Evolutionary conservation across 2,888 invertebrate genomes (phyloP).

Genomic region (Dicyrtomina minuta): DNA sequence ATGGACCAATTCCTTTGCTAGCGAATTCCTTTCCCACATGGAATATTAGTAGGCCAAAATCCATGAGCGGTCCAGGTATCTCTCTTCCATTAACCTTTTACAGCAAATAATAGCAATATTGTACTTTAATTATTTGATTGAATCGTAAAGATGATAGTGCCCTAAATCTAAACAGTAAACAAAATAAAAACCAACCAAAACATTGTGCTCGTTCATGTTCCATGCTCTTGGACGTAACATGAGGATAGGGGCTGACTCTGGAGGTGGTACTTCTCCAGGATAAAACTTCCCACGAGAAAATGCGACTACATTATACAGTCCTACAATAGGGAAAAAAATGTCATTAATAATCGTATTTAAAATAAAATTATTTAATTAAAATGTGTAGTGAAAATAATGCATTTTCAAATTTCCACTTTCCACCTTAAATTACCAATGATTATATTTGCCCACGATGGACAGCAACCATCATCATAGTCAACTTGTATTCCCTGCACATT

Average conservation of each 20-base stretch:
- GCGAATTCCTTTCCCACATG: conserved; percentile 64
- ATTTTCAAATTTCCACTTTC: no score
- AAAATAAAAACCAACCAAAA: conserved; percentile 59
- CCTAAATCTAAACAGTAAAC: neutral
- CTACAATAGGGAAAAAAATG: no score
- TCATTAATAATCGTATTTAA: neutral
- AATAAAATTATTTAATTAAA: no score
- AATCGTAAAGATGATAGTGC: no score
- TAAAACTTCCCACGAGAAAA: conserved; percentile 41
- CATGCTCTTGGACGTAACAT: conserved; percentile 68
- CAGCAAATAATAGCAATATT: neutral
- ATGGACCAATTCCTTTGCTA: conserved; percentile 65
- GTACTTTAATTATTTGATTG: no score
- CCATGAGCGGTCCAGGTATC: conserved; percentile 68
- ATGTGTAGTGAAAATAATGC: no score
- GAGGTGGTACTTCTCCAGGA: conserved; percentile 59
- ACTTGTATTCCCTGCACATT: conserved; percentile 65
- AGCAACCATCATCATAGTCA: conserved; percentile 73
- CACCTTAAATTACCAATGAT: conserved; percentile 65
- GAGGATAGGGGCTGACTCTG: conserved; percentile 61
- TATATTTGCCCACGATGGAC: conserved; percentile 72
- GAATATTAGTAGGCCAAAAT: conserved; percentile 68
- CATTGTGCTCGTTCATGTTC: conserved; percentile 71
- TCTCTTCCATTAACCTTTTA: conserved; percentile 62
- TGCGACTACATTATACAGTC: conserved; percentile 59